Conservation (phyloP, 2,888 invertebrate genomes). For the Celastrina argiolus region DNA sequence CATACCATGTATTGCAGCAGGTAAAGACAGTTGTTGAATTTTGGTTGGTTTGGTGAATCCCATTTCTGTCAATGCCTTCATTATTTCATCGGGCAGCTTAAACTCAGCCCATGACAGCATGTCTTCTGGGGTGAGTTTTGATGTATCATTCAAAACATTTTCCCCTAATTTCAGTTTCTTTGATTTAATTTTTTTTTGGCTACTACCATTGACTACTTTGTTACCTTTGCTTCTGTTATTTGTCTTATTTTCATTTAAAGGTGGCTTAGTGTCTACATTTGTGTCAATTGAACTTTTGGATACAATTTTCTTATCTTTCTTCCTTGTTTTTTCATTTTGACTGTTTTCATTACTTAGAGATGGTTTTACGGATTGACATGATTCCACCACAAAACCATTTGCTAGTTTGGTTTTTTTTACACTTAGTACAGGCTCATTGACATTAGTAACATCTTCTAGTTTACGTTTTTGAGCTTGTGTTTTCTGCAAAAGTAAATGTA, state of each 20-base stretch:
- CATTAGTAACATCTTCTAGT: constrained; percentile 27
- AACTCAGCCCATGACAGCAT: constrained; percentile 81
- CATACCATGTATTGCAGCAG: constrained; percentile 89
- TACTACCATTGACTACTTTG: not conserved
- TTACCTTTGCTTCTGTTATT: not conserved
- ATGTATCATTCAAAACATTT: constrained; percentile 39
- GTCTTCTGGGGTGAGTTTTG: constrained; percentile 58
- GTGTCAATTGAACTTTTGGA: not conserved
- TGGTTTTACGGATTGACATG: constrained; percentile 44
- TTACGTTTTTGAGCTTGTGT: constrained; percentile 24
- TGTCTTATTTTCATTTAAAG: not conserved
- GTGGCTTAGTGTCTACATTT: not conserved
- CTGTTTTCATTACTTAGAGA: constrained; percentile 46
- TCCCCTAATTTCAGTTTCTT: constrained; percentile 55
- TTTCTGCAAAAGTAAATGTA: constrained; percentile 7
- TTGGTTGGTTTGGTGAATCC: constrained; percentile 90
- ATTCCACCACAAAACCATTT: constrained; percentile 64
- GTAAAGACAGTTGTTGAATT: constrained; percentile 90
- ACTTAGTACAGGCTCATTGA: constrained; percentile 27
- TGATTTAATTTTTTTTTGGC: constrained; percentile 34
- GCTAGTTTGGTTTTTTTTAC: constrained; percentile 49
- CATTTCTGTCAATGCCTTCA: constrained; percentile 85
- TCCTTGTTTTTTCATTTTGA: constrained; percentile 32
- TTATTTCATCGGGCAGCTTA: constrained; percentile 83
- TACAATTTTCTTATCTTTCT: constrained; percentile 19